Evolutionary conservation across 1,140 invertebrate genomes (phyloP), one percentile per base, ranked within the genome.

Genomic region (Drosophila orosa): DNA sequence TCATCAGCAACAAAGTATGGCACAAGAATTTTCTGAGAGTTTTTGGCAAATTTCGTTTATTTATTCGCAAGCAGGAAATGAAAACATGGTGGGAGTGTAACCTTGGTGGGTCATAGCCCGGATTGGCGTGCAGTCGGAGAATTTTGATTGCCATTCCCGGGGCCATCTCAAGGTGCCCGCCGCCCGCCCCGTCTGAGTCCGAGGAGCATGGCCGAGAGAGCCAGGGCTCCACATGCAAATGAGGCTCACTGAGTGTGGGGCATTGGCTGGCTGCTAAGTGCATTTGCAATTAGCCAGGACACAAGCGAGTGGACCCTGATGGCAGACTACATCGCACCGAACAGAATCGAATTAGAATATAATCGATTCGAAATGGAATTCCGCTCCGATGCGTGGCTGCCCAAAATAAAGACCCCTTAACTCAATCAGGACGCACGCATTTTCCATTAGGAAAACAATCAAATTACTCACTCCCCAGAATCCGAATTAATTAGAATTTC

Each of bases 211-310:
- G 6, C 5, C 8, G 45, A 15, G 45, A 15, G n/a, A 19, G 17
- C 27, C 17, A 13, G 7, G 7, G 61, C 40, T 45, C 13, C 25
- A 37, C 42, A 72, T 73, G 69, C 55, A 73, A 73, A 73, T 73
- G 55, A 24, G 45, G 24, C 19, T 54, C 22, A n/a, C 35, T 19
- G 19, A 48, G 45, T 52, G 37, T 37, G 67, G 19, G 45, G 54
- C 19, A 35, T 17, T 47, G 68, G 37, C 15, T 37, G 39, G 24
- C 31, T 39, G 40, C 69, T 74, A 74, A 74, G 58, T 63, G 69
- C 69, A 74, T 74, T 62, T 73, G 68, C 69, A 74, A 74, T 74
- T 62, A 74, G 68, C 69, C 39, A 74, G 31, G 31, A 39, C 24
- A 39, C 48, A 15, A 3, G 5, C 48, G 25, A 68, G 12, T 19